Evolutionary conservation across 2,888 invertebrate species (phyloP).

Genomic region (Dasysyrphus albostriatus): DNA sequence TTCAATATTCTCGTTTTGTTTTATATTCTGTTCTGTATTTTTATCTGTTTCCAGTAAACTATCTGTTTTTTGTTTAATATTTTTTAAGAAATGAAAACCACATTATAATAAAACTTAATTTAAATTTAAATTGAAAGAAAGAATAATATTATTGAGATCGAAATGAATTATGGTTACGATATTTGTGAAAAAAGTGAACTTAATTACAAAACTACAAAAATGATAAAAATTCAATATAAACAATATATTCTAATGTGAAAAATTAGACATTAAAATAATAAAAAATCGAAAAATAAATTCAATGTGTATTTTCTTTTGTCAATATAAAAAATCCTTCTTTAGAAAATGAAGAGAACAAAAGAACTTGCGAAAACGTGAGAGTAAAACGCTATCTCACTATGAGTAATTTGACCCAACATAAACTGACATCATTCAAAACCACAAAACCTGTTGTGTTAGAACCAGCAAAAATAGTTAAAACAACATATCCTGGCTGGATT

Average conservation of each 20-base stretch:
- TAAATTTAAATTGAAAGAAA: slow-evolving; percentile 48
- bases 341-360: too few relatives aligned
- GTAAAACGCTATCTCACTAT: too few relatives aligned
- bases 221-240: slow-evolving; percentile 69
- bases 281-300: slow-evolving; percentile 54
- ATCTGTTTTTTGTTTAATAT: slow-evolving; percentile 30
- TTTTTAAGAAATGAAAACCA: slow-evolving; percentile 39
- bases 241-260: slow-evolving; percentile 74
- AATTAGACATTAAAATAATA: slow-evolving; percentile 73
- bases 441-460: too few relatives aligned
- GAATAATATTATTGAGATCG: slow-evolving; percentile 33
- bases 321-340: too few relatives aligned
- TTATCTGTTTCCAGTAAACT: slow-evolving; percentile 39
- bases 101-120: slow-evolving; percentile 27
- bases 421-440: too few relatives aligned
- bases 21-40: slow-evolving; percentile 32
- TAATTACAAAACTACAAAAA: slow-evolving; percentile 72
- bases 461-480: too few relatives aligned
- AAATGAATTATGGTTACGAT: slow-evolving; percentile 67
- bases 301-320: too few relatives aligned
- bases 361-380: too few relatives aligned
- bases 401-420: too few relatives aligned
- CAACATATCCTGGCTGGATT: too few relatives aligned
- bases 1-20: slow-evolving; percentile 38
- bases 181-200: slow-evolving; percentile 75